Evolutionary conservation across 30 jellyfish, hydroid and myxozoan genomes (phyloP).

Genomic region (Hydractinia symbiolongicarpus): DNA sequence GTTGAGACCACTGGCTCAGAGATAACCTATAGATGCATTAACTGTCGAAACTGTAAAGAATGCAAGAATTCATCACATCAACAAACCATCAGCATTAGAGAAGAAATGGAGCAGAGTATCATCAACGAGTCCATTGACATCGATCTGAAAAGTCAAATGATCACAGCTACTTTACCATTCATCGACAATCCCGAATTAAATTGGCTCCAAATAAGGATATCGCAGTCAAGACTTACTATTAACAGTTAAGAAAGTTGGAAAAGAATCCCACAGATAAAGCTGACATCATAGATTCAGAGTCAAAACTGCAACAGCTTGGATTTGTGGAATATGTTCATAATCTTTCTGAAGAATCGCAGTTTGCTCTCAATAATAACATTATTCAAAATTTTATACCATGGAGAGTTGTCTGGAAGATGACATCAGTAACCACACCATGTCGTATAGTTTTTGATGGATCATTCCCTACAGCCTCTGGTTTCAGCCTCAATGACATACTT

Average conservation of each 20-base stretch:
- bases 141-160: not conserved
- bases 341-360: too few relatives aligned
- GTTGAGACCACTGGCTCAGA: not conserved
- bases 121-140: not conserved
- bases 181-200: not conserved
- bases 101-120: not conserved
- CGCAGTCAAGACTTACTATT: not conserved
- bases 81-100: not conserved
- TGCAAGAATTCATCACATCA: not conserved
- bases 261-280: too few relatives aligned
- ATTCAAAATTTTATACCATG: too few relatives aligned
- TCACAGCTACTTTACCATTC: constrained; percentile 1
- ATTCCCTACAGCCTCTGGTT: too few relatives aligned
- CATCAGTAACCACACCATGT: too few relatives aligned
- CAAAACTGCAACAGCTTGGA: too few relatives aligned
- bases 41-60: not conserved
- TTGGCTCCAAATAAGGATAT: constrained; percentile 14
- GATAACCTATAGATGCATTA: constrained; percentile 4
- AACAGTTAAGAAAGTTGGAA: not conserved
- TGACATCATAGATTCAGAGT: too few relatives aligned
- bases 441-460: too few relatives aligned
- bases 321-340: too few relatives aligned
- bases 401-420: too few relatives aligned
- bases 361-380: too few relatives aligned
- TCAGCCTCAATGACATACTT: too few relatives aligned